Evolutionary conservation across 2,888 invertebrate genomes (phyloP), one percentile per base, ranked within the genome.

Genomic region (Ophion ventricosus): DNA sequence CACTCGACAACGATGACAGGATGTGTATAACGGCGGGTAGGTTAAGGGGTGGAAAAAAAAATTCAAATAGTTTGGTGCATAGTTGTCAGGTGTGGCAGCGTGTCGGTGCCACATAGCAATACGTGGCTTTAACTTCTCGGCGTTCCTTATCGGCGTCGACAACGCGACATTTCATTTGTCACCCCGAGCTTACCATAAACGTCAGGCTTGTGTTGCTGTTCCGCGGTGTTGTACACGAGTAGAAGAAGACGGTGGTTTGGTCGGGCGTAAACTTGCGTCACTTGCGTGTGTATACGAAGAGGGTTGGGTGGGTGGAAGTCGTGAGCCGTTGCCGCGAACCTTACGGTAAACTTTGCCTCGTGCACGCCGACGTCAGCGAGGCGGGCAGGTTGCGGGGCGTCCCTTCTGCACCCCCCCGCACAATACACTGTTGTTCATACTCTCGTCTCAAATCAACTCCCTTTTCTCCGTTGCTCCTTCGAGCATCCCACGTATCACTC

Each of bases 101-200:
- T 54, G 25, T 67, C 23, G 49, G 23, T 8, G 77, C 40, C 26
- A 23, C 54, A 63, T 57, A 74, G 73, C 76, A 67, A 64, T 80
- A 73, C 82, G 85, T 84, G 85, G 87, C 87, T 88, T 89, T 89
- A 90, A 91, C 90, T 91, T 91, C 87, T 88, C 87, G 87, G 87
- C 89, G 87, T 90, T 90, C 88, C 90, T 91, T 91, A 91, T 91
- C 91, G 90, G 90, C 77, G 83, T 74, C 80, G 83, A 80, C 76
- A 73, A 77, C 76, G 76, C 91, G 91, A 91, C 91, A 87, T 91
- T 91, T 91, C 91, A 91, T 91, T 91, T 91, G 91, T 91, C 91
- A 91, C 86, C 88, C 87, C 82, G 85, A 77, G 87, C 88, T 90
- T 90, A 89, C 90, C 90, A 91, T 91, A 91, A 91, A 91, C 88